phyloP scores from a whole-genome alignment of 2,113 vertebrate species.

The Collichthys lucidus region DNA sequence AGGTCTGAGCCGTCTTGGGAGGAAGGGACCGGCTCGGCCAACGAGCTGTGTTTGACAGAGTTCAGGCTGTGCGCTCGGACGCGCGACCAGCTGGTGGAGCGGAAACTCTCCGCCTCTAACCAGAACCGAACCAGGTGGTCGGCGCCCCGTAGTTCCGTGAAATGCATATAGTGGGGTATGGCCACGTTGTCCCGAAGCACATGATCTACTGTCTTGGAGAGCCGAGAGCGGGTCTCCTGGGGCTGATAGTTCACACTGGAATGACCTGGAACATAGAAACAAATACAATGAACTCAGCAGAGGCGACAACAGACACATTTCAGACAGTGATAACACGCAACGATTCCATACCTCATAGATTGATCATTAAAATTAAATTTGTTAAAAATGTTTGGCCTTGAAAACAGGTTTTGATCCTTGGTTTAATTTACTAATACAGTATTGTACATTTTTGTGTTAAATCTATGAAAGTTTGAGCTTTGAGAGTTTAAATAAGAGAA shows the following conservation, averaged over 20 bases:
- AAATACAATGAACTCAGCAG: neutral
- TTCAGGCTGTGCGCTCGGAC: slow-evolving; percentile 96
- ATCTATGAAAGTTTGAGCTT: no score
- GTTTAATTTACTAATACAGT: no score
- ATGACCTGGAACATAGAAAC: slow-evolving; percentile 84
- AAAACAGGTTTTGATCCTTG: no score
- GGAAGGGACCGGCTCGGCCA: slow-evolving; percentile 89
- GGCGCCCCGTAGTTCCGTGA: slow-evolving; percentile 90
- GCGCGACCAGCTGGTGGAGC: slow-evolving; percentile 93
- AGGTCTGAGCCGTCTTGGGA: slow-evolving; percentile 51
- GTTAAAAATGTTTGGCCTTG: no score
- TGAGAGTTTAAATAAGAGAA: no score
- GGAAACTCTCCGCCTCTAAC: slow-evolving; percentile 96
- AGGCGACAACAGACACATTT: neutral
- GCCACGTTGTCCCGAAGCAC: slow-evolving; percentile 91
- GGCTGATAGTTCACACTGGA: slow-evolving; percentile 96
- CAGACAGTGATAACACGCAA: neutral
- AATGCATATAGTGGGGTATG: slow-evolving; percentile 94
- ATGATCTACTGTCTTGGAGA: slow-evolving; percentile 96
- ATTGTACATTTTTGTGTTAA: no score
- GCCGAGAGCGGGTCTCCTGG: slow-evolving; percentile 94
- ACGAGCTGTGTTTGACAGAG: slow-evolving; percentile 95
- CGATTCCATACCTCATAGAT: neutral
- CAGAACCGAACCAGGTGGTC: slow-evolving; percentile 96
- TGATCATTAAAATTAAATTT: no score